A percentile compares a stretch with the other conserved stretches of the same genome.
phyloP scores from a whole-genome alignment of 2,888 invertebrate genomes.

The Cinara cedri region DNA sequence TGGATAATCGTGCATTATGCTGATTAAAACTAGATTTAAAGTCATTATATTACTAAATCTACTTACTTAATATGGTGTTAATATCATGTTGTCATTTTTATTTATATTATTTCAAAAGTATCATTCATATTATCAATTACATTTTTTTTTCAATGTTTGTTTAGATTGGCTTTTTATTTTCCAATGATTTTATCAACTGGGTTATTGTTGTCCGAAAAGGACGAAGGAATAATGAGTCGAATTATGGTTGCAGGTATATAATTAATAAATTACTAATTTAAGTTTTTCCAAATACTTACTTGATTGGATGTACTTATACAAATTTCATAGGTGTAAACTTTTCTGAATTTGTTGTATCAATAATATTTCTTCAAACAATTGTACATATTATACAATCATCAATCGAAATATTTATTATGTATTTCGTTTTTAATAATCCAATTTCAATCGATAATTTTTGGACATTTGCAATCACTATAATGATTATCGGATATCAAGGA shows the following conservation, averaged over 20 bases:
- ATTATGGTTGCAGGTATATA: conserved; percentile 61
- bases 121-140: background rate
- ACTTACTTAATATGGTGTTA: too few species aligned
- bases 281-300: background rate
- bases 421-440: conserved; percentile 41
- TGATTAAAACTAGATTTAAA: too few species aligned
- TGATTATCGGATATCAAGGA: conserved; percentile 50
- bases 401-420: conserved; percentile 57
- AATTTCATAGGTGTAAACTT: conserved; percentile 58
- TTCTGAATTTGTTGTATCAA: conserved; percentile 58
- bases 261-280: background rate
- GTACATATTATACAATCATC: conserved; percentile 58
- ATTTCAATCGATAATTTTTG: conserved; percentile 47
- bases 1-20: too few species aligned
- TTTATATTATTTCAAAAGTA: background rate
- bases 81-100: background rate
- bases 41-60: too few species aligned
- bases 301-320: background rate
- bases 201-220: conserved; percentile 60
- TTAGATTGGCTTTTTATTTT: conserved; percentile 61
- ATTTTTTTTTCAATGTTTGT: background rate
- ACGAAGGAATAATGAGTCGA: conserved; percentile 61
- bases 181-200: conserved; percentile 61
- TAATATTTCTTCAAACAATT: conserved; percentile 58
- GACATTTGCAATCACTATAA: conserved; percentile 22